These are phyloP conservation scores for Ischnura elegans DNA, from an alignment of 2,888 invertebrate genomes.

Conservation along the genomic window DNA sequence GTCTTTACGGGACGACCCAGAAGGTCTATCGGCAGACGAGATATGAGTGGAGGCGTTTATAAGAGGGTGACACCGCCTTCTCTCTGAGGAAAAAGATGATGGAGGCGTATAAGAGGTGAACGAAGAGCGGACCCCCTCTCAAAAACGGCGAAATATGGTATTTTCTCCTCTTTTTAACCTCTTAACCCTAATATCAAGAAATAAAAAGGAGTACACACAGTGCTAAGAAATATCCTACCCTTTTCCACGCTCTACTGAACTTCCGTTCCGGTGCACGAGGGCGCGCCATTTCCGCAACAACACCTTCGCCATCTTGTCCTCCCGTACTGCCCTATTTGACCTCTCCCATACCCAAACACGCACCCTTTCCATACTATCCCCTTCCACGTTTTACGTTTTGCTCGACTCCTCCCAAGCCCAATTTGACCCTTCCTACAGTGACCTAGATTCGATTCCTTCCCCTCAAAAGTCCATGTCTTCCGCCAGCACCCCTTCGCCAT, in stretches of 20 bases:
- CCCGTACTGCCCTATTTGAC: not conserved
- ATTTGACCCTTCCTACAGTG: not conserved
- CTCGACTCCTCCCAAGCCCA: not conserved
- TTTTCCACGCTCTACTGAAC: not conserved
- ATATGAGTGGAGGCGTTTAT: not conserved
- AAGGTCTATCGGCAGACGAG: not conserved
- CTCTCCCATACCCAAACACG: too few species aligned
- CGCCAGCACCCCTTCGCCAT: not conserved
- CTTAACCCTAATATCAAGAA: not conserved
- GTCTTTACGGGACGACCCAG: not conserved
- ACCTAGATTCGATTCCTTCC: slow-evolving; percentile 7
- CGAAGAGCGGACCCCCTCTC: not conserved
- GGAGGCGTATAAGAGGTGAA: not conserved
- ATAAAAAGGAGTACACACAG: not conserved
- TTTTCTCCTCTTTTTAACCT: not conserved
- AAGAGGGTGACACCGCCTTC: not conserved
- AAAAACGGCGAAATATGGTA: not conserved
- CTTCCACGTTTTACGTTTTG: not conserved
- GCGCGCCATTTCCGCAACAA: not conserved
- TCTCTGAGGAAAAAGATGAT: slow-evolving; percentile 1
- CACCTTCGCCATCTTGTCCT: not conserved
- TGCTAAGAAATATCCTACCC: not conserved
- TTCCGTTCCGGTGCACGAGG: not conserved
- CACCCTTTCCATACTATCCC: not conserved
- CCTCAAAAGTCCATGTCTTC: not conserved